phyloP scores from a whole-genome alignment of 2,888 invertebrate genomes.

The Nysson spinosus region DNA sequence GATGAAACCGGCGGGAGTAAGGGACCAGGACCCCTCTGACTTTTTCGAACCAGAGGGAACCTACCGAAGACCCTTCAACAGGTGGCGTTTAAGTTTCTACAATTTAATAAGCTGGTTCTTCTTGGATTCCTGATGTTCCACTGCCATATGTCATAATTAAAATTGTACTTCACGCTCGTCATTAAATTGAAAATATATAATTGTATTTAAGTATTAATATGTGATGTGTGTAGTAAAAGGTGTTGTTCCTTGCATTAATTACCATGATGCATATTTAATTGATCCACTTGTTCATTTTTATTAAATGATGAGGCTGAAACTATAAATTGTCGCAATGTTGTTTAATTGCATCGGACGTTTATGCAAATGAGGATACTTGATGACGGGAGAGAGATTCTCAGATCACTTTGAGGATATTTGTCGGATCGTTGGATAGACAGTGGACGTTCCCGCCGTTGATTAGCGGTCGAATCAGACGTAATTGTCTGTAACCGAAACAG shows the following conservation, averaged over 20 bases:
- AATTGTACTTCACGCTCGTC: too few species aligned
- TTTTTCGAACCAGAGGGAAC: conserved; percentile 44
- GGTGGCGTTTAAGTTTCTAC: conserved; percentile 61
- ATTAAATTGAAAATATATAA: too few species aligned
- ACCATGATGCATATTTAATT: too few species aligned
- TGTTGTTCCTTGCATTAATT: too few species aligned
- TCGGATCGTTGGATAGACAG: conserved; percentile 52
- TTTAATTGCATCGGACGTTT: conserved; percentile 1
- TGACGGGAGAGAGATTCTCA: conserved; percentile 29
- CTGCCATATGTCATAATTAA: too few species aligned
- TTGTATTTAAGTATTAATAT: too few species aligned
- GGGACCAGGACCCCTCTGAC: conserved; percentile 18
- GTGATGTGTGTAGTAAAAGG: too few species aligned
- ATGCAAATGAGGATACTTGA: background rate
- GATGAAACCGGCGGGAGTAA: conserved; percentile 1
- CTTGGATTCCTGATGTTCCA: too few species aligned
- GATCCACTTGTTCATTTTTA: too few species aligned
- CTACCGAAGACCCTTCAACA: conserved; percentile 58
- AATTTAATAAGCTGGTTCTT: conserved; percentile 59
- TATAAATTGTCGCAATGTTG: too few species aligned
- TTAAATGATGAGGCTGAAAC: too few species aligned
- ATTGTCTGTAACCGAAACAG: conserved; percentile 69
- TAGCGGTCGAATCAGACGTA: conserved; percentile 70
- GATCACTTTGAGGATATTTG: conserved; percentile 60
- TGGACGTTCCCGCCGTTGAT: conserved; percentile 62